Conservation (phyloP, 2,797 vertebrate species). For the Phoeniculus purpureus region DNA sequence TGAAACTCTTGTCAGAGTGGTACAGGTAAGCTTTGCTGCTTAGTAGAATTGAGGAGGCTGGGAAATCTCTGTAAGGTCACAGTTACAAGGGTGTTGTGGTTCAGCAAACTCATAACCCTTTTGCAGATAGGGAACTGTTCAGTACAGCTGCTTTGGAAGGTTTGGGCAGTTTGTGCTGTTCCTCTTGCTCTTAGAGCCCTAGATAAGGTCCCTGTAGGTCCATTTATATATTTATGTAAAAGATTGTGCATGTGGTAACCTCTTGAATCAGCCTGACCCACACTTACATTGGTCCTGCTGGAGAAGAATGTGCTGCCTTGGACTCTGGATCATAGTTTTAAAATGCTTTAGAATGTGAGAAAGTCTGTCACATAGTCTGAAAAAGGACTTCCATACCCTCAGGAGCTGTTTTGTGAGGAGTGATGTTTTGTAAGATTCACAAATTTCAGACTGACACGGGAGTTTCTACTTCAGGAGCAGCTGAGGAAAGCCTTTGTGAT, state of each 20-base stretch:
- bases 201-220: background rate
- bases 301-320: fast-evolving
- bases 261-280: background rate
- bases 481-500: background rate
- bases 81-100: background rate
- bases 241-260: background rate
- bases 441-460: fast-evolving
- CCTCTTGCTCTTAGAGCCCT: background rate
- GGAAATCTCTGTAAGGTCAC: background rate
- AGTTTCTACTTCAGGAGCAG: background rate
- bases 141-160: background rate
- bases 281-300: background rate
- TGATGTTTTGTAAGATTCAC: background rate
- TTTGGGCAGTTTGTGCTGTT: background rate
- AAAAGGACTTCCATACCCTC: background rate
- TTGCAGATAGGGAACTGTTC: fast-evolving
- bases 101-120: background rate
- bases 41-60: no score
- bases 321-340: background rate
- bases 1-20: conserved; percentile 90
- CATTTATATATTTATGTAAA: background rate
- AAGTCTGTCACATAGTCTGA: background rate
- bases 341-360: background rate
- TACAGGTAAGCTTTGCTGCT: conserved; percentile 83
- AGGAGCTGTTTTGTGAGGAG: background rate